Conservation (phyloP, 2,113 vertebrate species). For the Octodon degus region DNA sequence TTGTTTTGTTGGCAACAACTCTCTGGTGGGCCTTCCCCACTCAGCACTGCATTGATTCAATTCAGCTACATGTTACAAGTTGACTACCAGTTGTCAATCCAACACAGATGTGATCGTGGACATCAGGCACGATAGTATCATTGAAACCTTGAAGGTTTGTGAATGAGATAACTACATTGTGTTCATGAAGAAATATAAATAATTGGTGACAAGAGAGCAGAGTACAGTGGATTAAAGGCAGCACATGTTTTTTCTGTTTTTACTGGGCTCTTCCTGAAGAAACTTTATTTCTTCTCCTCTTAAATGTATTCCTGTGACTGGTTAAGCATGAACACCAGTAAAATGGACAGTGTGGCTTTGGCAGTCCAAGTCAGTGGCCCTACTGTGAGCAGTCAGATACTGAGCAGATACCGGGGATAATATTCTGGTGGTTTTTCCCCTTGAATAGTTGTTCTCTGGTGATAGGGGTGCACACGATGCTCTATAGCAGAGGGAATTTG, state of each 20-base stretch:
- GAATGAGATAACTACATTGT: not conserved
- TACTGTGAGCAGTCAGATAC: not conserved
- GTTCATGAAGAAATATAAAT: not conserved
- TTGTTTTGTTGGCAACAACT: too few species aligned
- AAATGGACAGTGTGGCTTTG: not conserved
- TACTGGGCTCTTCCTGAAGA: not conserved
- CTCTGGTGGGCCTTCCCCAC: too few species aligned
- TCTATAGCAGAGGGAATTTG: not conserved
- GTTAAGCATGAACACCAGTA: accelerated
- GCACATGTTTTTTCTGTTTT: not conserved
- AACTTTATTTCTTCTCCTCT: not conserved
- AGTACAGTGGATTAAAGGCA: not conserved
- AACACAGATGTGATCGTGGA: not conserved
- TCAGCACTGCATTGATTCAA: too few species aligned
- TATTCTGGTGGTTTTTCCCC: not conserved
- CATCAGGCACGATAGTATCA: not conserved
- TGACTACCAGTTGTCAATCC: too few species aligned
- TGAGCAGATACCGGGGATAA: not conserved
- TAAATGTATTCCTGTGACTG: not conserved
- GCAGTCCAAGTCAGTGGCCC: not conserved
- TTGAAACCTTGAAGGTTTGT: not conserved
- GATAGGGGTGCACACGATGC: accelerated
- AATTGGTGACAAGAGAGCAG: not conserved
- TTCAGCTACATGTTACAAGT: too few species aligned
- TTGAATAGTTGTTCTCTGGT: not conserved